phyloP scores from a whole-genome alignment of 1,140 invertebrate genomes.

The Anoplolepis gracilipes region DNA sequence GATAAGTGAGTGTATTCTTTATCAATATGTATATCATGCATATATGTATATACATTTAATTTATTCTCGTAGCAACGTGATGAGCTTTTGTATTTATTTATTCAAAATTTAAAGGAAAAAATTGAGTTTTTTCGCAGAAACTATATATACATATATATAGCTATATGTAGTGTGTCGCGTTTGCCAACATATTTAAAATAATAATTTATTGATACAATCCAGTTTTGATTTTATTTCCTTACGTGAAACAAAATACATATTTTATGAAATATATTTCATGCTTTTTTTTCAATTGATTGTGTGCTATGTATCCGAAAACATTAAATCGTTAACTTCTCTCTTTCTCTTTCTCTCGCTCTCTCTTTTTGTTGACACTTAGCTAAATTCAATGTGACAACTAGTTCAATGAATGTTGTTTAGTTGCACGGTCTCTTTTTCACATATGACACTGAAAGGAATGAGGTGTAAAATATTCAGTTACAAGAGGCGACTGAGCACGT shows the following conservation, averaged over 20 bases:
- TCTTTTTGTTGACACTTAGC: background rate
- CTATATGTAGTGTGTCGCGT: too few species aligned
- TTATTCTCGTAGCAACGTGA: background rate
- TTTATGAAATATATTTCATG: too few species aligned
- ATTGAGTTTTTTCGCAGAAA: background rate
- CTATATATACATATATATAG: background rate
- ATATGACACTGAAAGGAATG: constrained; percentile 31
- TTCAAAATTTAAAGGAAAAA: constrained; percentile 1
- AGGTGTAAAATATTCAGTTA: constrained; percentile 68
- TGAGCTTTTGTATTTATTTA: background rate
- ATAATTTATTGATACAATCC: background rate
- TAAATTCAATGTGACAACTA: constrained; percentile 59
- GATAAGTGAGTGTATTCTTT: too few species aligned
- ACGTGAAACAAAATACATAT: background rate
- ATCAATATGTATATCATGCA: background rate
- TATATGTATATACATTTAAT: too few species aligned
- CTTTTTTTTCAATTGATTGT: too few species aligned
- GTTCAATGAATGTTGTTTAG: constrained; percentile 70
- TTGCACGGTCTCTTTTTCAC: constrained; percentile 59
- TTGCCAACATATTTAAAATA: background rate
- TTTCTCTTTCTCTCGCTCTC: too few species aligned
- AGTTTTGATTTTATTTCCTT: background rate
- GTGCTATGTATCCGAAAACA: background rate
- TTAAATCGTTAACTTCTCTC: background rate
- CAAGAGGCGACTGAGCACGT: constrained; percentile 57